Base-by-base conservation (phyloP, 2,888 invertebrate species). In the Cremastobaeus sp. region DNA sequence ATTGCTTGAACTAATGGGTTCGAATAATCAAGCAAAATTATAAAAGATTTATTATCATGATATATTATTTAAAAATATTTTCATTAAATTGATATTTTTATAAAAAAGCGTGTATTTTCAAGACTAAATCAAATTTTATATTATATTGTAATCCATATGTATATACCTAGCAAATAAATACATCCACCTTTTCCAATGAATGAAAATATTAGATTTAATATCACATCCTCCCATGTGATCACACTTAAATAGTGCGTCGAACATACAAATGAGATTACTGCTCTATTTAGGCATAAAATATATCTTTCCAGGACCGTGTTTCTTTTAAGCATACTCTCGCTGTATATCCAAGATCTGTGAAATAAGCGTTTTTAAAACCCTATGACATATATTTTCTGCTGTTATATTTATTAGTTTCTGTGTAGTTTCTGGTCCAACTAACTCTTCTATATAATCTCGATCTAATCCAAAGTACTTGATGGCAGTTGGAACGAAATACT, bases 161-260 rank as follows among this genome's bases (percentile, higher is more conserved):
- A n/a, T n/a, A n/a, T 78, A 84, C 85, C 79, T 39, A 86, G 68
- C 34, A 84, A 45, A 55, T 83, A 87, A 55, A 86, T 79, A 21
- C 81, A 82, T 15, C 82, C 84, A 4, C 85, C 65, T 54, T 82
- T 82, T 8, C 87, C 87, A 0, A 81, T 18, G 0, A 84, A 14
- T 0, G 84, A 79, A 6, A 85, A 52, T n/a, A 80, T 18, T 6
- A 84, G 20, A 71, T 86, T 85, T 3, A 84, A 43, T 32, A 82
- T 59, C 12, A 86, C 81, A 50, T 87, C 87, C 47, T 86, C 87
- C 2, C 78, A 60, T 0, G 83, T 54, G 18, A 28, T 72, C 11
- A 84, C 76, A 4, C 69, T 41, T 4, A 85, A 75, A 62, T 78
- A 82, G 48, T 86, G 85, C n/a, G 77, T 59, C 1, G 85, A 82